Evolutionary conservation across 2,888 invertebrate species (phyloP), one percentile per base, ranked within the genome.

Genomic region (Megamerina dolium): DNA sequence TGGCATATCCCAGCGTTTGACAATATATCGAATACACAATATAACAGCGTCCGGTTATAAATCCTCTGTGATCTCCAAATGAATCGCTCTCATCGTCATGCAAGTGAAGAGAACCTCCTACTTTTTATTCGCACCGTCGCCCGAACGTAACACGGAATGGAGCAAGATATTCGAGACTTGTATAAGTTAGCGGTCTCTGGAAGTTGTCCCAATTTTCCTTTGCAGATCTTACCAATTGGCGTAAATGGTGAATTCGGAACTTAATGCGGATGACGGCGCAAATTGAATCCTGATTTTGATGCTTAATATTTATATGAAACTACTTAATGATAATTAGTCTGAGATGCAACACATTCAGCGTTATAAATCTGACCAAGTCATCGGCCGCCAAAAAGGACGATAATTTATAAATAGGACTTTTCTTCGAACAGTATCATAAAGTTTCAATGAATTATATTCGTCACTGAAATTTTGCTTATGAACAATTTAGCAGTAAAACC

Each of bases 31-130:
- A 2, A 44, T 9, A 14, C 36, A 35, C 2, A 39, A 27, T 8
- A 44, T 31, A 5, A 35, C 21, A 1, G 35, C 35, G 17, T 44
- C 44, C 12, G 35, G 18, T 2, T 39, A 44, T 26, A 35, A 35
- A 34, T 44, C 44, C 6, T 20, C 29, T 4, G 39, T 21, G 4
- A 45, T 2, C 16, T 45, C 45, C 3, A 45, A 8, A 18, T 45
- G 41, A 10, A 45, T 37, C n/a, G 47, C 47, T 34, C 50, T 35
- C 16, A 40, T 37, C 14, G 43, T 43, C 23, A 48, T 10, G 20
- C 47, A 51, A 2, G 48, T 46, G 32, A 50, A 50, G n/a, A 48
- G n/a, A n/a, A n/a, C n/a, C n/a, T n/a, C n/a, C n/a, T n/a, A n/a
- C n/a, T n/a, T n/a, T n/a, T n/a, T n/a, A n/a, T n/a, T n/a, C n/a